Base-by-base conservation (phyloP, 2,797 vertebrate genomes). In the Tinamus major region DNA sequence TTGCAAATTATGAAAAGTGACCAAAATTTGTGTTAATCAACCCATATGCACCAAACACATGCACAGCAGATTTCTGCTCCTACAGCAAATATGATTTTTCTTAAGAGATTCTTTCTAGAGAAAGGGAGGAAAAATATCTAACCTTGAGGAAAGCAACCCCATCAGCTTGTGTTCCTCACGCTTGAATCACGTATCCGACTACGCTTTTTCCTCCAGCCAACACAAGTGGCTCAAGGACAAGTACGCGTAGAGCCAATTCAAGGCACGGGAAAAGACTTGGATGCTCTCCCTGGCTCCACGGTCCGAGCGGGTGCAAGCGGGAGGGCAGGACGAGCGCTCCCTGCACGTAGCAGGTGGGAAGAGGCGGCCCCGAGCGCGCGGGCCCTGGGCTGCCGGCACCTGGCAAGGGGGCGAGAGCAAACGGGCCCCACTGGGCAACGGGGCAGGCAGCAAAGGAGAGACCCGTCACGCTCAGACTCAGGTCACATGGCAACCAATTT, bases 401-500 rank as follows among this genome's bases (percentile, higher is more conserved):
- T 51, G 48, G 23, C 7, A 87, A 58, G 13, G 19, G n/a, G 42
- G 3, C 39, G n/a, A 92, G 35, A 75, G 42, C 72, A 87, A 58
- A 27, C 55, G 68, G 10, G 21, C 35, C 33, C 0, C 53, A 65
- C 18, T 61, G 44, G 49, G 53, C 21, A 81, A 65, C 41, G 46
- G 49, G 33, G 46, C 42, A 85, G 89, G 33, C 53, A 90, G 68
- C 33, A 77, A 75, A 24, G 11, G 27, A 53, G 29, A 29, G 91
- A 80, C 69, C 41, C 27, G 14, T 69, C 92, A 79, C 26, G 55
- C 70, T 88, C 1, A 0, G 39, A 24, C 24, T 0, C 2, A 79
- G 58, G 87, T 87, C 27, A 39, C 33, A 85, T n/a, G 44, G 89
- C 39, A 69, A 88, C 42, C 58, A 84, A 94, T 90, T 91, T 92